A percentile compares a stretch with the other conserved stretches of the same genome.
Evolutionary conservation across 2,113 vertebrate genomes (phyloP).

Genomic region (Saimiri boliviensis): DNA sequence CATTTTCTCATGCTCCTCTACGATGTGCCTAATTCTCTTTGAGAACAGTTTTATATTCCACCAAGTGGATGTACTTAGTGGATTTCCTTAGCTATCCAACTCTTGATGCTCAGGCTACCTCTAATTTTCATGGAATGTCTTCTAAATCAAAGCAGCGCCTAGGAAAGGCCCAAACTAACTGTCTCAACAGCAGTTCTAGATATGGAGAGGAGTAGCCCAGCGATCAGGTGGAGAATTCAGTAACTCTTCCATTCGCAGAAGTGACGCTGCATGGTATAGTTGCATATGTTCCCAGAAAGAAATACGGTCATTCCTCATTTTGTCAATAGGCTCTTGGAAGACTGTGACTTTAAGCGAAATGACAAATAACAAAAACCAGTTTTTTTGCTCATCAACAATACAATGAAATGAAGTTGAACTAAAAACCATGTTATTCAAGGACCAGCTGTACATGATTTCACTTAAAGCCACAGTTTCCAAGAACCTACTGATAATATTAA

Average conservation of each 20-base stretch:
- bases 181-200: neutral
- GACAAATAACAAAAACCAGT: neutral
- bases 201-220: too few species aligned
- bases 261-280: neutral
- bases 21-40: neutral
- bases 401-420: too few species aligned
- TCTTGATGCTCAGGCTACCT: too few species aligned
- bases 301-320: neutral
- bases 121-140: neutral
- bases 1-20: neutral
- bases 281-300: neutral
- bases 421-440: too few species aligned
- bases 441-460: neutral
- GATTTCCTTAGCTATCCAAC: too few species aligned
- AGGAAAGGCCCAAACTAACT: too few species aligned
- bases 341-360: neutral
- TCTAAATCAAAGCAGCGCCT: neutral
- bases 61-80: too few species aligned
- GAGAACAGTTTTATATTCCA: too few species aligned
- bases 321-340: neutral
- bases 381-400: too few species aligned
- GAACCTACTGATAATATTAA: neutral
- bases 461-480: neutral
- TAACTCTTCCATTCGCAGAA: neutral
- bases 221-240: neutral